Conservation (phyloP, 2,888 invertebrate species). For the Papilio demoleus region DNA sequence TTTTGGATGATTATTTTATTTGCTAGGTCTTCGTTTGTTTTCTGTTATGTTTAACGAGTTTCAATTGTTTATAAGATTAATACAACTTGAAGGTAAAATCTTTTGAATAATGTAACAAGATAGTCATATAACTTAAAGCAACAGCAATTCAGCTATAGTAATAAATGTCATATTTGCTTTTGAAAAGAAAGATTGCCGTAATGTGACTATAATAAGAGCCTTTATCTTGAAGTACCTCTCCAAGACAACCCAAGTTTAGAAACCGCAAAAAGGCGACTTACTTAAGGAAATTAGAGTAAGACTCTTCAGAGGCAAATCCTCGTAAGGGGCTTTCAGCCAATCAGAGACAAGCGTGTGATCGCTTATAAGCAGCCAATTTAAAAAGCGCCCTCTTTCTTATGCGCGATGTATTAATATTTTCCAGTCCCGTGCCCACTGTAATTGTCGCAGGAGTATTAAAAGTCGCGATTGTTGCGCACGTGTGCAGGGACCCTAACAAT, state of each 20-base stretch:
- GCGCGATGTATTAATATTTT: slow-evolving; percentile 72
- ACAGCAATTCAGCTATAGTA: not conserved
- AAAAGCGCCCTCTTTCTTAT: slow-evolving; percentile 59
- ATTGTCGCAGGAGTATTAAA: slow-evolving; percentile 76
- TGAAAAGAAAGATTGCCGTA: not conserved
- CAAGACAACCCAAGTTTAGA: slow-evolving; percentile 31
- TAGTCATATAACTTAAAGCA: not conserved
- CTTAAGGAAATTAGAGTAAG: slow-evolving; percentile 46
- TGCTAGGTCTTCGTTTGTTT: slow-evolving; percentile 19
- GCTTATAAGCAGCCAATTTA: slow-evolving; percentile 66
- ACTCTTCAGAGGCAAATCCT: slow-evolving; percentile 48
- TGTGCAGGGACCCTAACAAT: slow-evolving; percentile 51
- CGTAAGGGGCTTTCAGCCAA: slow-evolving; percentile 49
- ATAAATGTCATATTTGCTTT: slow-evolving; percentile 1
- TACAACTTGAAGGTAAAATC: not conserved
- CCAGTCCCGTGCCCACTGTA: slow-evolving; percentile 71
- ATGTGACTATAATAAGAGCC: slow-evolving; percentile 9
- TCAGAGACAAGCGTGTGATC: slow-evolving; percentile 49
- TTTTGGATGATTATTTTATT: slow-evolving; percentile 10
- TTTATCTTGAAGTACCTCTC: slow-evolving; percentile 40
- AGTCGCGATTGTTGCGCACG: slow-evolving; percentile 66
- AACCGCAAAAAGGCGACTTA: slow-evolving; percentile 43
- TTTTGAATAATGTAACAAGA: too few species aligned
- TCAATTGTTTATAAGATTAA: not conserved
- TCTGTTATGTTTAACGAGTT: slow-evolving; percentile 1